Evolutionary conservation across 2,888 invertebrate genomes (phyloP), one percentile per base, ranked within the genome.

Genomic region (Xestia rhomboidea): DNA sequence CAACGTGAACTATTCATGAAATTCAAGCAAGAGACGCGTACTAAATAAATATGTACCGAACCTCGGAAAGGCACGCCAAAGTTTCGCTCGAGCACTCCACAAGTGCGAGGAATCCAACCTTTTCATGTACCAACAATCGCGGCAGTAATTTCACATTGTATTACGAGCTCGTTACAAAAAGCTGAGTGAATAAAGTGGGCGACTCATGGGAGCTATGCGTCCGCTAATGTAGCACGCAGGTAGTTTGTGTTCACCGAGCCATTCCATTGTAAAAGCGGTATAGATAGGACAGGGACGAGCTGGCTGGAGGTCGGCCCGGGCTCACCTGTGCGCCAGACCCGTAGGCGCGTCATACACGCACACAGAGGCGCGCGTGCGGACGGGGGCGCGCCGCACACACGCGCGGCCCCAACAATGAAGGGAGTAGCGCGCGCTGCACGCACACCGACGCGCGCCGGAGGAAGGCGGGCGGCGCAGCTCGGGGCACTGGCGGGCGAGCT

Each of bases 401-500:
- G 38, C 75, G 46, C 75, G 46, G 27, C 44, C n/a, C 67, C 64
- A 74, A 91, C 87, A 89, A 86, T 89, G 89, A 87, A 89, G 89
- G 92, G 77, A 88, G 86, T 86, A 88, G 85, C 77, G 84, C 81
- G 84, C 81, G 81, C 84, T 83, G 75, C 78, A 88, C 89, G 74
- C 93, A 92, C 92, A 92, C 91, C 87, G 72, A 69, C 85, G 77
- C 81, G 82, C 60, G 63, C 67, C 57, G 66, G 63, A 77, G 81
- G 82, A 90, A 88, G 88, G 76, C 90, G 90, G 88, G 85, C 82
- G 92, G 91, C 83, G 86, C 86, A 87, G 89, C 89, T 90, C 90
- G 89, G 89, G 91, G 89, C 96, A 96, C 90, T 95, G 95, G 96
- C 96, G 96, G 96, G 95, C 95, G 92, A 96, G 94, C 95, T 91